Base-by-base conservation (phyloP, 2,888 invertebrate genomes). In the Eupeodes luniger region DNA sequence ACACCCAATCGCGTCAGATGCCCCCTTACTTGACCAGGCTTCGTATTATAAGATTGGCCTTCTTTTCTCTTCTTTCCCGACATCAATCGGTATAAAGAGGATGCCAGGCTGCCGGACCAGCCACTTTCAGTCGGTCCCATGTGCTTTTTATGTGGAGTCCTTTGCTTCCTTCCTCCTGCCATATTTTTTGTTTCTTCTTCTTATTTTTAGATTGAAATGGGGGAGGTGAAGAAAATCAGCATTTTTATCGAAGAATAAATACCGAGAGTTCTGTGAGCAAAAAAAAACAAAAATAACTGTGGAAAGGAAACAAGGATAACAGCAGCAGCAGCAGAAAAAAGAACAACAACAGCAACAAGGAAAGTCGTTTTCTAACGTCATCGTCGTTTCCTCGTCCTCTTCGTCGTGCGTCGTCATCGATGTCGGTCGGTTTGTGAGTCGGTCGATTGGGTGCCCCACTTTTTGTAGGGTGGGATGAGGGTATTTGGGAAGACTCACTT, bases 211-310 rank as follows among this genome's bases (percentile, higher is more conserved):
- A 61, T 72, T 59, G 51, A 59, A 59, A 49, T 47, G 19, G 57
- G 40, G 62, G 64, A 75, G 62, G 77, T 44, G 47, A 62, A 81
- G 74, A 75, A 88, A 88, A 88, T 88, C 88, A 88, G 84, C 88
- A 84, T 84, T 88, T 88, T 88, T 88, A 88, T 88, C 84, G 88
- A 75, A 59, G 75, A 84, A 88, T 88, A 88, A 88, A 84, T 84
- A 81, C 81, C 74, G n/a, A 75, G 69, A 76, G 61, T 19, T 19
- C 19, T 19, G 0, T 19, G 19, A 19, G 19, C 19, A 51, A 57
- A 62, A 51, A 57, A 62, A 53, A 74, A 34, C 2, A 55, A 36
- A 66, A 72, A 19, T 19, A 19, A 19, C 19, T 19, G 19, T 19
- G 19, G 19, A 19, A 19, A 19, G 19, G 19, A 19, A 19, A 19